Percentiles rank a stretch among this genome's conserved stretches.
Conservation (phyloP, 2,113 vertebrate genomes). For the Odontesthes bonariensis region DNA sequence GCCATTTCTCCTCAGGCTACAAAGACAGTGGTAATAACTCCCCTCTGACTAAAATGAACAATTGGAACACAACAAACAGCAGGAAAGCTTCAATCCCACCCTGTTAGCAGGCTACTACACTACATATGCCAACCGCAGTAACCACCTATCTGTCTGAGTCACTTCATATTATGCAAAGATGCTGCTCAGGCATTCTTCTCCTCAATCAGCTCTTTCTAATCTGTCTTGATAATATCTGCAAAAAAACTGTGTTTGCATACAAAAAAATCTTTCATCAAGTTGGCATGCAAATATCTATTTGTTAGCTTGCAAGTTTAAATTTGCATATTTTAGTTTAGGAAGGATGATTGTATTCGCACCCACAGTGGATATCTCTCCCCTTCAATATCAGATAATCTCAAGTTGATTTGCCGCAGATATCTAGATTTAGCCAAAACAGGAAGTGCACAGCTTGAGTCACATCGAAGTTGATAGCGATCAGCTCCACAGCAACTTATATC, state of each 20-base stretch:
- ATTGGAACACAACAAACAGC: slow-evolving; percentile 74
- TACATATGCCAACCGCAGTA: slow-evolving; percentile 66
- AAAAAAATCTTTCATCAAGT: slow-evolving; percentile 5
- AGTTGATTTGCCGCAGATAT: slow-evolving; percentile 25
- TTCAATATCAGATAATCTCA: slow-evolving; percentile 9
- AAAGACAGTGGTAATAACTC: slow-evolving; percentile 64
- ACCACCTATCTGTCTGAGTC: slow-evolving; percentile 65
- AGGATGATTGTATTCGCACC: neutral
- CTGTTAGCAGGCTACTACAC: slow-evolving; percentile 63
- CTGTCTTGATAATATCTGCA: slow-evolving; percentile 42
- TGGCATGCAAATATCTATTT: neutral
- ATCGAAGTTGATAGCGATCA: slow-evolving; percentile 46
- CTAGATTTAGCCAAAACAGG: slow-evolving; percentile 29
- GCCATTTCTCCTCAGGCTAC: slow-evolving; percentile 71
- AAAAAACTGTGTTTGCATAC: slow-evolving; percentile 5
- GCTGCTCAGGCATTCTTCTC: slow-evolving; percentile 44
- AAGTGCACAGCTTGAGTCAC: slow-evolving; percentile 28
- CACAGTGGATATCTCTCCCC: neutral
- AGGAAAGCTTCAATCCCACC: slow-evolving; percentile 54
- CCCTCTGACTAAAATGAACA: slow-evolving; percentile 51
- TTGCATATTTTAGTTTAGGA: slow-evolving; percentile 9
- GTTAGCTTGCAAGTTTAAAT: neutral
- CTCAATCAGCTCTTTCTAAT: slow-evolving; percentile 68
- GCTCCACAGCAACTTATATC: slow-evolving; percentile 28
- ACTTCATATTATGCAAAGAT: slow-evolving; percentile 47